Evolutionary conservation across 2,888 invertebrate species (phyloP).

Genomic region (Leucophenga maculata): DNA sequence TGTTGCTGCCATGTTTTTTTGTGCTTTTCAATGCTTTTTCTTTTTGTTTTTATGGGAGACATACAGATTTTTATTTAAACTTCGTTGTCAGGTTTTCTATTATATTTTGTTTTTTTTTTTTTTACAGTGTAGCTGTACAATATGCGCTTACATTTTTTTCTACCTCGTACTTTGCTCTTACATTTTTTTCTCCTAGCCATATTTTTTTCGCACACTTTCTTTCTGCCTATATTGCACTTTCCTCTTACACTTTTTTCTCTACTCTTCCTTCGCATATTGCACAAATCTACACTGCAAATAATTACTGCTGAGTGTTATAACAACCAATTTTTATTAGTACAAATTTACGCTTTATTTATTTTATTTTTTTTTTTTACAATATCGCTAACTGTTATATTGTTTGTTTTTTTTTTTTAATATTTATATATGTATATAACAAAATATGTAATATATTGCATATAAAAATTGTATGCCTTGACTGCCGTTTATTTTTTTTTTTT

Average conservation of each 20-base stretch:
- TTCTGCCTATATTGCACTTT: too few relatives aligned
- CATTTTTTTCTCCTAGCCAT: background rate
- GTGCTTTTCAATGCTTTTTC: background rate
- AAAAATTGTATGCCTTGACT: background rate
- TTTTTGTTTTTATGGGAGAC: too few relatives aligned
- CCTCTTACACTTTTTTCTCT: background rate
- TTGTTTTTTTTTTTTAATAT: constrained; percentile 27
- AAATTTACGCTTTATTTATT: constrained; percentile 14
- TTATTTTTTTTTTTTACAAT: constrained; percentile 13
- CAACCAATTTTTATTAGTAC: constrained; percentile 24
- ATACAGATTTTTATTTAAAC: too few relatives aligned
- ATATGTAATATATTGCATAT: constrained; percentile 20
- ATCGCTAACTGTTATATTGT: constrained; percentile 20
- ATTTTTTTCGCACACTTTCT: too few relatives aligned
- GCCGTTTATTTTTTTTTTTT: background rate
- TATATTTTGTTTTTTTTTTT: too few relatives aligned
- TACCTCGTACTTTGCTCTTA: background rate
- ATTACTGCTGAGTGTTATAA: constrained; percentile 11
- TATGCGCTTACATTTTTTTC: too few relatives aligned
- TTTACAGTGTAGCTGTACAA: too few relatives aligned
- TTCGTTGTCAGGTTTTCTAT: too few relatives aligned
- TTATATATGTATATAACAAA: constrained; percentile 33
- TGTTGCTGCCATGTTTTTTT: background rate
- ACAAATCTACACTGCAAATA: constrained; percentile 7
- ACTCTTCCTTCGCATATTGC: background rate